Conservation (phyloP, 30 jellyfish, hydroid and myxozoan species). For the Turritopsis dohrnii region DNA sequence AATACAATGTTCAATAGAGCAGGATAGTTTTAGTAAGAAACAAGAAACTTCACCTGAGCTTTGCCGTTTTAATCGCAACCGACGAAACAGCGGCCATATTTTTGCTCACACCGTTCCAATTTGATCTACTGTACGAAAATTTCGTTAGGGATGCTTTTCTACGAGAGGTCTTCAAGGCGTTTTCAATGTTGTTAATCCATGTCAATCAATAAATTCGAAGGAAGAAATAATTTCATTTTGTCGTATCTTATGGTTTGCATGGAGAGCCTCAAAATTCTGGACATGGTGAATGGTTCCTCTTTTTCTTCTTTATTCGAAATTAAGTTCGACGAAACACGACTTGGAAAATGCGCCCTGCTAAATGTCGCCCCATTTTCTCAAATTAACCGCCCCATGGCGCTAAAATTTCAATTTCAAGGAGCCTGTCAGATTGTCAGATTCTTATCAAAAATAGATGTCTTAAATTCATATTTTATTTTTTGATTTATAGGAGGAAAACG, state of each 20-base stretch:
- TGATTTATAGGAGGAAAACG: too few species aligned
- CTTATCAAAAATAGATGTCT: too few species aligned
- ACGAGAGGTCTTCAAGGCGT: neutral
- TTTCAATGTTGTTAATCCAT: too few species aligned
- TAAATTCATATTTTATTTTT: too few species aligned
- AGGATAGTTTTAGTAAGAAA: neutral
- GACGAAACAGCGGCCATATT: neutral
- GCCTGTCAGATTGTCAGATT: too few species aligned
- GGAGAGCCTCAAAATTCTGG: neutral
- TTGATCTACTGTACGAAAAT: neutral
- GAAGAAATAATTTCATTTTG: neutral
- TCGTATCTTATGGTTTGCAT: neutral
- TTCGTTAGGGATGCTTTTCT: neutral
- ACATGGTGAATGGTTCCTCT: neutral
- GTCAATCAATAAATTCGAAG: neutral
- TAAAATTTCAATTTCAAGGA: too few species aligned
- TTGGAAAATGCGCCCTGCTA: too few species aligned
- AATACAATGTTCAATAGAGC: too few species aligned
- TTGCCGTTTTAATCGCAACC: neutral
- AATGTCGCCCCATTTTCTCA: too few species aligned
- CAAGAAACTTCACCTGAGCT: neutral
- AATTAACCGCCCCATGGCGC: too few species aligned
- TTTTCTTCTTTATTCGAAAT: neutral
- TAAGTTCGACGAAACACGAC: neutral
- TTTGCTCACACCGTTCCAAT: neutral